Base-by-base conservation (phyloP, 2,888 invertebrate genomes). In the Morpho helenor region DNA sequence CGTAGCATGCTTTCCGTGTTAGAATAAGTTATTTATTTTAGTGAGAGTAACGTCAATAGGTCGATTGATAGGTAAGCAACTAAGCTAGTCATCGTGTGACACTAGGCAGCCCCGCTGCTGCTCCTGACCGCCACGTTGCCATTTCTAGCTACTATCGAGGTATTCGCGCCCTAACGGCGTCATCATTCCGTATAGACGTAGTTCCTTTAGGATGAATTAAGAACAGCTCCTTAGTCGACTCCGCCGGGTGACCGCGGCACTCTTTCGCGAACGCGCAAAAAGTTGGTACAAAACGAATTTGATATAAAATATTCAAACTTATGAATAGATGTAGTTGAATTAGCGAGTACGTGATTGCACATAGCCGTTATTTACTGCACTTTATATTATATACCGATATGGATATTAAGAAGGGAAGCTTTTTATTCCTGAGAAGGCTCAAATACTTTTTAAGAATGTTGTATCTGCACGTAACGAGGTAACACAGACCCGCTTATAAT, bases 21-120 rank as follows among this genome's bases (percentile, higher is more conserved):
- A 79, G 76, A 44, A 53, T 87, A 87, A 87, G 85, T 88, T 84
- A 89, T 89, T 89, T 89, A 89, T 89, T 88, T 84, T 86, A 86
- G 88, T 82, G 84, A 85, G 83, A 77, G 71, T 63, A 59, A 80
- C 73, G 77, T 75, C 79, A 79, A 77, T 79, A 79, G 73, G 70
- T 76, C 73, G 79, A 80, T 81, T 75, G 79, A 78, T 84, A 82
- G 73, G 77, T 84, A 82, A 83, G 86, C 84, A 86, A 87, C 80
- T 77, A 80, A 87, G 87, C 89, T 88, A 89, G 88, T 89, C 88
- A 88, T 76, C 76, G 69, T 69, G 87, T 78, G 87, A 80, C 80
- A 72, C 65, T 63, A 66, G 56, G 64, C 60, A 16, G 55, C 57
- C 45, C 59, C 65, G 66, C 68, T 59, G 65, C 70, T 68, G 70